A percentile compares a stretch with the other conserved stretches of the same genome.
Evolutionary conservation across 1,140 invertebrate genomes (phyloP).

Genomic region (Zaprionus ornatus): DNA sequence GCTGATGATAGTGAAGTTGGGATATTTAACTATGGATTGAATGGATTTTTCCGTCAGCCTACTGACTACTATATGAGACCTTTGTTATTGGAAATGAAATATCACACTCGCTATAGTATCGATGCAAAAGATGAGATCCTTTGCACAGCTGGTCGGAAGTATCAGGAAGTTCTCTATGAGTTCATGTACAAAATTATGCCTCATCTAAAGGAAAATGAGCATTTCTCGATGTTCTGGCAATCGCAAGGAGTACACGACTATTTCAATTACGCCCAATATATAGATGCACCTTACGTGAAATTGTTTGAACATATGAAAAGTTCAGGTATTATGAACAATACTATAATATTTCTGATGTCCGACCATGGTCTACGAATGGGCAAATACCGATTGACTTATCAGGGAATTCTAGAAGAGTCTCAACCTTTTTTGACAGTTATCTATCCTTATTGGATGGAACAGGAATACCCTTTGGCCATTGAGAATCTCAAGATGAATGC

Average conservation of each 20-base stretch:
- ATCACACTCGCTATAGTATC: conserved; percentile 39
- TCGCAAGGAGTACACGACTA: conserved; percentile 56
- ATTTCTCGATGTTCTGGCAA: conserved; percentile 65
- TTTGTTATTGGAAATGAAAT: conserved; percentile 43
- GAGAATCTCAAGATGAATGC: conserved; percentile 89
- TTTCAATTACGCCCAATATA: conserved; percentile 14
- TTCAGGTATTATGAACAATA: conserved; percentile 85
- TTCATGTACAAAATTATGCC: conserved; percentile 45
- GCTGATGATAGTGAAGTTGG: conserved; percentile 41
- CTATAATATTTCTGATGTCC: conserved; percentile 91
- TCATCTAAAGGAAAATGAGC: conserved; percentile 1
- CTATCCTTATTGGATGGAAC: conserved; percentile 89
- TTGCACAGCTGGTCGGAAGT: conserved; percentile 44
- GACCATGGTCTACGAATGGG: conserved; percentile 94
- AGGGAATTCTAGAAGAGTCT: conserved; percentile 92
- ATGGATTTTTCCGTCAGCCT: background rate
- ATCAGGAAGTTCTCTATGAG: conserved; percentile 34
- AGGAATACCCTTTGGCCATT: conserved; percentile 86
- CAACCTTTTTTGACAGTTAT: conserved; percentile 92
- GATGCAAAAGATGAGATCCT: conserved; percentile 32
- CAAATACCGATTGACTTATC: conserved; percentile 88
- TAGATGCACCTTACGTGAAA: conserved; percentile 42
- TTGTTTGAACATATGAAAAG: conserved; percentile 13
- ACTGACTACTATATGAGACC: conserved; percentile 50
- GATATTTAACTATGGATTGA: conserved; percentile 8